Percentiles rank a stretch among this genome's conserved stretches.
phyloP scores from a whole-genome alignment of 2,113 vertebrate species.

The Takifugu bimaculatus region DNA sequence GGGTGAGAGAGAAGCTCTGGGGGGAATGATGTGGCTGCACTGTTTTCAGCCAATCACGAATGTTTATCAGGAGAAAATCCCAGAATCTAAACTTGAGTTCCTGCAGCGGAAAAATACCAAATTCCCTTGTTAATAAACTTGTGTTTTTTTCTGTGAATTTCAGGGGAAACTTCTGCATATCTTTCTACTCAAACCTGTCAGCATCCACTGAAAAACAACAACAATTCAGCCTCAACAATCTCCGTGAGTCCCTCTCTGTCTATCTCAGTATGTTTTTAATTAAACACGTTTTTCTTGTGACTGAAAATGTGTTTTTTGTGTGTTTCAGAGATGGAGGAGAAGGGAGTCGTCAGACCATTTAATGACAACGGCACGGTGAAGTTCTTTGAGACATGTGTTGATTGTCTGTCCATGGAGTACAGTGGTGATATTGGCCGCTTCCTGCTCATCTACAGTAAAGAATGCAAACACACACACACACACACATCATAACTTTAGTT shows the following conservation, averaged over 20 bases:
- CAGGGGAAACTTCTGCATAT: not conserved
- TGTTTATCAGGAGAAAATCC: too few relatives aligned
- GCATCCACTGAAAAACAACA: not conserved
- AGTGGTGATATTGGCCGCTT: fast-evolving
- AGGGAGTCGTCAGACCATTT: not conserved
- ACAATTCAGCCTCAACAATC: not conserved
- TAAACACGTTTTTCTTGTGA: not conserved
- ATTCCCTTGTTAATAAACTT: too few relatives aligned
- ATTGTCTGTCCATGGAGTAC: not conserved
- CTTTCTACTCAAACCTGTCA: not conserved
- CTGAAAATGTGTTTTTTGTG: not conserved
- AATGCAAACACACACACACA: conserved; percentile 10
- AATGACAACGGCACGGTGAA: not conserved
- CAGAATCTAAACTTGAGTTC: too few relatives aligned
- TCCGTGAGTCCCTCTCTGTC: not conserved
- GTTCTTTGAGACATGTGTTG: not conserved
- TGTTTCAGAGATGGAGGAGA: not conserved
- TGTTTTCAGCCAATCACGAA: too few relatives aligned
- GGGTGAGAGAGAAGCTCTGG: too few relatives aligned
- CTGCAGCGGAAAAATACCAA: too few relatives aligned
- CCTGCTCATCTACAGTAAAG: conserved; percentile 19
- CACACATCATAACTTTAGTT: too few relatives aligned
- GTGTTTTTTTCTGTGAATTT: conserved; percentile 3
- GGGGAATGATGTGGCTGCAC: too few relatives aligned
- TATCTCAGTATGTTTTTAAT: not conserved